A percentile compares a stretch with the other conserved stretches of the same genome.
Conservation (phyloP, 2,797 vertebrate genomes). For the Megalops cyprinoides region DNA sequence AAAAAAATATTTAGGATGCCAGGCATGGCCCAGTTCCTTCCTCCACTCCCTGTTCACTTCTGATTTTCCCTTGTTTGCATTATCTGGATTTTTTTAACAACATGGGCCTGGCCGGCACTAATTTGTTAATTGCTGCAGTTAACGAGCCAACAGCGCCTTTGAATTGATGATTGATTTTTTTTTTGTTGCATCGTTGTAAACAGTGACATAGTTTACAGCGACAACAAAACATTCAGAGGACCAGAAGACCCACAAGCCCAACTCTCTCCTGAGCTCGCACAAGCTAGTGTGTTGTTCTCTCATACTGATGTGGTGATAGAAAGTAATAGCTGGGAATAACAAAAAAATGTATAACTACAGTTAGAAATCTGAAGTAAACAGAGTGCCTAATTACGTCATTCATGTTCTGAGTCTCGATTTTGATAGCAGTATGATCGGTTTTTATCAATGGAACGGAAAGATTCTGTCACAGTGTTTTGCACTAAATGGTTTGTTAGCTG, state of each 20-base stretch:
- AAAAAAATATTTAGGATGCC: background rate
- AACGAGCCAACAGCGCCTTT: background rate
- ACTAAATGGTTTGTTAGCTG: too few relatives aligned
- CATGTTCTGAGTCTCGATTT: background rate
- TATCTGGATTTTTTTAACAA: too few relatives aligned
- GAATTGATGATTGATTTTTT: conserved; percentile 22
- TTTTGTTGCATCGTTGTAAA: background rate
- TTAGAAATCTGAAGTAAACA: background rate
- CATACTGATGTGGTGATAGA: background rate
- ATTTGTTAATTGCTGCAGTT: conserved; percentile 20
- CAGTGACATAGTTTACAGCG: background rate
- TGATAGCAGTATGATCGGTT: background rate
- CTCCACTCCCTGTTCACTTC: background rate
- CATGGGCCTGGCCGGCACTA: background rate
- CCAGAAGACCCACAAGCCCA: background rate
- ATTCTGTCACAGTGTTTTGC: too few relatives aligned
- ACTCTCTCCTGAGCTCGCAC: background rate
- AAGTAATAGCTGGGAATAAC: background rate
- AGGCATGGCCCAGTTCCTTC: background rate
- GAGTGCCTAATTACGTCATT: background rate
- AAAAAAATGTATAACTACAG: background rate
- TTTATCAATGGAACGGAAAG: background rate
- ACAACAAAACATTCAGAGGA: background rate
- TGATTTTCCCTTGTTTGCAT: background rate
- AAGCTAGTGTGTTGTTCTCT: background rate